Base-by-base conservation (phyloP, 2,113 vertebrate genomes). In the Anguilla rostrata region DNA sequence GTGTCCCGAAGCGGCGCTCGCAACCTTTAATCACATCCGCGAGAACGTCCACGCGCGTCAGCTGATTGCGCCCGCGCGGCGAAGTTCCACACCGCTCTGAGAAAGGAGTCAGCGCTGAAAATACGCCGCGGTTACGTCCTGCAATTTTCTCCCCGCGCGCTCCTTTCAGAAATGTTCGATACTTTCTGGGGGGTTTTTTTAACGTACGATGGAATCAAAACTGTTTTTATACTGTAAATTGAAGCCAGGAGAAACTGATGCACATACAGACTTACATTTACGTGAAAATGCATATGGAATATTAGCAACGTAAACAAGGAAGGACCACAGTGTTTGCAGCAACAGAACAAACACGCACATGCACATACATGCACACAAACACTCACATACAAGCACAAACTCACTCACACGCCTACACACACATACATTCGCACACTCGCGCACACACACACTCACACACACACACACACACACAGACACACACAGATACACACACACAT, bases 1-100 rank as follows among this genome's bases (percentile, higher is more conserved):
- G 29, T 26, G 81, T 49, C 86, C 66, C 57, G n/a, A 82, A 88
- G 71, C 79, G 84, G 78, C 86, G 85, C 82, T 16, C 75, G 78
- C 39, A 80, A 80, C 63, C 83, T 86, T 82, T 88, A 81, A 88
- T 91, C 87, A 90, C 53, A 84, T 86, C 63, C 49, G 29, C 11
- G 43, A 79, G 82, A 82, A 78, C 29, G 85, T 87, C 82, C 82
- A 43, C 53, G 82, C 57, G 84, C 71, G 80, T 71, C 78, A 41
- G 56, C 82, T 83, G 81, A 84, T 39, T 29, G 46, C 85, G 86
- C 82, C 85, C 83, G 80, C 79, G 85, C 80, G 49, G 12, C n/a
- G 39, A 85, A 85, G 89, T 85, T 83, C 57, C 43, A 78, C 66
- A 83, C 39, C 60, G 78, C 4, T 40, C 39, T 85, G 34, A n/a